Evolutionary conservation across 2,888 invertebrate species (phyloP).

Genomic region (Tinea trinotella): DNA sequence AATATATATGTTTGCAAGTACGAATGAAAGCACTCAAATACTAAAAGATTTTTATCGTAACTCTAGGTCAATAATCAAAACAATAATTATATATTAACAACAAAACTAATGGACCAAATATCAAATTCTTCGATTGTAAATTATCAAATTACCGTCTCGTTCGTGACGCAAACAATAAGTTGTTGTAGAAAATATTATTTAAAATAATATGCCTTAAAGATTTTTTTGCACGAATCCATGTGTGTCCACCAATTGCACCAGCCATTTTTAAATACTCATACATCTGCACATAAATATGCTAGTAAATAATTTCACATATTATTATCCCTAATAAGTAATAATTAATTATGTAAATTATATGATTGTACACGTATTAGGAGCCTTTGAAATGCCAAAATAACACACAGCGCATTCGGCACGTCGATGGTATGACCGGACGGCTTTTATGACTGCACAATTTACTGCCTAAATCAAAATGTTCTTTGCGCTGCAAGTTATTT

Average conservation of each 20-base stretch:
- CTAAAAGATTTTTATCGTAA: too few species aligned
- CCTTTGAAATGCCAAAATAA: slow-evolving; percentile 1
- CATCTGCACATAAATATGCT: background rate
- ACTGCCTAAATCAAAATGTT: slow-evolving; percentile 61
- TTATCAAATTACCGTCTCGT: background rate
- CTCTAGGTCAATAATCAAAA: too few species aligned
- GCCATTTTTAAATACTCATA: background rate
- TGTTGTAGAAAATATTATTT: slow-evolving; percentile 1
- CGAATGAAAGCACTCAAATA: too few species aligned
- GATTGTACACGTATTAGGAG: background rate
- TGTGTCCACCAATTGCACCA: background rate
- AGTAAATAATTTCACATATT: background rate
- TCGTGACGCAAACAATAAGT: slow-evolving; percentile 5
- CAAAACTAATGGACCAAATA: too few species aligned
- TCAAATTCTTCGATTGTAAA: background rate
- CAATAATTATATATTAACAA: too few species aligned
- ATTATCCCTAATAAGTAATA: background rate
- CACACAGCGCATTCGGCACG: background rate
- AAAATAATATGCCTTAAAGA: background rate
- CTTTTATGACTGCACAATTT: slow-evolving; percentile 65
- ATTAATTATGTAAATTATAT: background rate
- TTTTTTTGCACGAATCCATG: background rate
- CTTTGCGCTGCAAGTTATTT: slow-evolving; percentile 50
- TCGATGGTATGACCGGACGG: slow-evolving; percentile 52
- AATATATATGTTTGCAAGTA: too few species aligned